A percentile compares a stretch with the other conserved stretches of the same genome.
Conservation (phyloP, 2,113 vertebrate genomes). For the Aspiorhynchus laticeps region DNA sequence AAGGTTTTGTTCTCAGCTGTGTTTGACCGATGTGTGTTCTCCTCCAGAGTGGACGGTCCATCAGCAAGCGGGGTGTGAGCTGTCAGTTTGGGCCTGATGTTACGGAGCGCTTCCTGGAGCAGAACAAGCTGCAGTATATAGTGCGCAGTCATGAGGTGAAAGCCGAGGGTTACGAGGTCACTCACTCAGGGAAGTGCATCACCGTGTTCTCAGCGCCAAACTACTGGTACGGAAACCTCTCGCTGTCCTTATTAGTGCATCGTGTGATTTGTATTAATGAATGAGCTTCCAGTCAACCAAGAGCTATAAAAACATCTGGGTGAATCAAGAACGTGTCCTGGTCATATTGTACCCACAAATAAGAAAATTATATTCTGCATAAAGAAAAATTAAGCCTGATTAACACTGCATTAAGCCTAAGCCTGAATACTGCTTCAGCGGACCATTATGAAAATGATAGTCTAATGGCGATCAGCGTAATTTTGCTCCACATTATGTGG, state of each 20-base stretch:
- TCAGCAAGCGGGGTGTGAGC: slow-evolving; percentile 92
- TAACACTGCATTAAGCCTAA: too few relatives aligned
- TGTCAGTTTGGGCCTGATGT: slow-evolving; percentile 95
- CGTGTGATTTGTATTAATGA: neutral
- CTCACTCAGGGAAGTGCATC: slow-evolving; percentile 91
- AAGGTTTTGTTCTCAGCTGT: neutral
- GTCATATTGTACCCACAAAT: neutral
- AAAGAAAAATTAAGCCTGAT: neutral
- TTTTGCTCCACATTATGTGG: neutral
- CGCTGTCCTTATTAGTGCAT: neutral
- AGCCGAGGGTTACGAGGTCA: slow-evolving; percentile 91
- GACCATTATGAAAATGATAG: neutral
- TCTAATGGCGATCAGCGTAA: neutral
- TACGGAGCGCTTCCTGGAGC: slow-evolving; percentile 87
- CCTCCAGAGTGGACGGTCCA: slow-evolving; percentile 82
- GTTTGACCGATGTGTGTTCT: neutral
- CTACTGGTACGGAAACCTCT: slow-evolving; percentile 83
- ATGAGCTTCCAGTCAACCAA: neutral
- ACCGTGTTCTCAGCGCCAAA: slow-evolving; percentile 97
- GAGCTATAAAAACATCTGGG: neutral
- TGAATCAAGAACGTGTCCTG: too few relatives aligned
- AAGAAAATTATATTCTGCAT: neutral
- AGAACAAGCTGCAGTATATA: slow-evolving; percentile 89
- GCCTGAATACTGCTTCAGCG: neutral
- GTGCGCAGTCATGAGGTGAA: slow-evolving; percentile 96